Conservation (phyloP, 1,140 invertebrate species). For the Drosophila albomicans region DNA sequence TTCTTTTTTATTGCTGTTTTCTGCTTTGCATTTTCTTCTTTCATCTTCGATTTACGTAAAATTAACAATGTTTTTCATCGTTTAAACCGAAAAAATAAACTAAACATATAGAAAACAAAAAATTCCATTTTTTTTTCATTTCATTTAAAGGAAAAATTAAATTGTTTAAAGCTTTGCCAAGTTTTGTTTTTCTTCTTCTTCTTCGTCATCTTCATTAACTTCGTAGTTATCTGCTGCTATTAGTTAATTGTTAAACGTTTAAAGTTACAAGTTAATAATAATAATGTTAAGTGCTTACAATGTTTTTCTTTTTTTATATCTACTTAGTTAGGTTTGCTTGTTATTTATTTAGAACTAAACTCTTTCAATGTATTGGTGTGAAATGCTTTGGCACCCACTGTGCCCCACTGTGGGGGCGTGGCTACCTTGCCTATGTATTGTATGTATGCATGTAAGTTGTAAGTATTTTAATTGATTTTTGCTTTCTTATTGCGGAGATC, state of each 20-base stretch:
- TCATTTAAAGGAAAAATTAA: slow-evolving; percentile 77
- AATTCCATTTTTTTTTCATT: slow-evolving; percentile 61
- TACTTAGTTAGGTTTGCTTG: slow-evolving; percentile 47
- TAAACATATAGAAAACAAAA: slow-evolving; percentile 77
- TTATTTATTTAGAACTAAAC: slow-evolving; percentile 40
- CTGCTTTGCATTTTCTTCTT: slow-evolving; percentile 55
- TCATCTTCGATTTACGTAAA: slow-evolving; percentile 45
- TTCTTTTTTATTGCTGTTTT: slow-evolving; percentile 32
- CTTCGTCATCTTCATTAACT: slow-evolving; percentile 44
- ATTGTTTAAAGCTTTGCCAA: slow-evolving; percentile 84
- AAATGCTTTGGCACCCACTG: slow-evolving; percentile 42
- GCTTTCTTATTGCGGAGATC: slow-evolving; percentile 66
- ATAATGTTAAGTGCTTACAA: slow-evolving; percentile 67
- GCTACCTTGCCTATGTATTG: slow-evolving; percentile 25
- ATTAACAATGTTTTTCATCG: slow-evolving; percentile 58
- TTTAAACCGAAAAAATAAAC: slow-evolving; percentile 65
- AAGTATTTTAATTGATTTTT: slow-evolving; percentile 36
- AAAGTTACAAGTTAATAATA: slow-evolving; percentile 55
- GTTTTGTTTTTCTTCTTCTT: slow-evolving; percentile 54
- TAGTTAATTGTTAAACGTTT: slow-evolving; percentile 59
- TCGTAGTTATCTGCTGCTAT: slow-evolving; percentile 59
- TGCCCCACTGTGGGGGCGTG: slow-evolving; percentile 20
- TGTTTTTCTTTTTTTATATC: slow-evolving; percentile 52
- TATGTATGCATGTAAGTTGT: slow-evolving; percentile 15
- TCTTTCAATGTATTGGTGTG: slow-evolving; percentile 47